Evolutionary conservation across 1,140 invertebrate species (phyloP).

Genomic region (Drosophila nigromelanica): DNA sequence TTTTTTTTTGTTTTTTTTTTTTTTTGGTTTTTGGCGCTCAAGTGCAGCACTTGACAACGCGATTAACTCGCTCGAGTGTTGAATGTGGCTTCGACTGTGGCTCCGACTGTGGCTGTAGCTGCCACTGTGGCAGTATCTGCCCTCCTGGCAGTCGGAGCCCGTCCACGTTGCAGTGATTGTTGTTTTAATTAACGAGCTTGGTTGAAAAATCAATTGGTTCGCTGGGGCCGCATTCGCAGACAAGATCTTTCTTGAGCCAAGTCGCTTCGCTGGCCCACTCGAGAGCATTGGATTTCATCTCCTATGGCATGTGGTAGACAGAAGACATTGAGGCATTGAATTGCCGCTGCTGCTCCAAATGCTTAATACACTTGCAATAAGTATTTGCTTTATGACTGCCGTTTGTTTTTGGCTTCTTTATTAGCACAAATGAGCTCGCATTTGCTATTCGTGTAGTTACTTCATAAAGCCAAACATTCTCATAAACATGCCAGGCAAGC

Average conservation of each 20-base stretch:
- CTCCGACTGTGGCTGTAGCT: conserved; percentile 23
- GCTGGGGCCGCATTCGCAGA: conserved; percentile 2
- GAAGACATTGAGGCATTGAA: conserved; percentile 39
- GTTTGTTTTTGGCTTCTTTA: conserved; percentile 38
- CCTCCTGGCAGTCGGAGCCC: conserved; percentile 30
- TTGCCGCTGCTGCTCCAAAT: conserved; percentile 23
- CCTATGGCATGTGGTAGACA: background rate
- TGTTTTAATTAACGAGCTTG: conserved; percentile 77
- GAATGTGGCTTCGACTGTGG: background rate
- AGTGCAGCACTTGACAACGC: conserved; percentile 46
- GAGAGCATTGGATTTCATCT: conserved; percentile 44
- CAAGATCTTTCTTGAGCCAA: conserved; percentile 21
- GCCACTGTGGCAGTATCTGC: conserved; percentile 34
- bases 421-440: conserved; percentile 42
- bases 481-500: conserved; percentile 7
- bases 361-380: conserved; percentile 36
- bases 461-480: conserved; percentile 36
- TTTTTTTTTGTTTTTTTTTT: background rate
- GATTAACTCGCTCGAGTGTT: conserved; percentile 40
- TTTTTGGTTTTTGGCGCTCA: conserved; percentile 6
- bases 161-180: conserved; percentile 56
- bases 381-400: conserved; percentile 43
- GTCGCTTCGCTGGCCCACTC: conserved; percentile 29
- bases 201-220: conserved; percentile 56
- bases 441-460: conserved; percentile 22